Conservation (phyloP, 1,140 invertebrate species). For the Caenorhabditis remanei region DNA sequence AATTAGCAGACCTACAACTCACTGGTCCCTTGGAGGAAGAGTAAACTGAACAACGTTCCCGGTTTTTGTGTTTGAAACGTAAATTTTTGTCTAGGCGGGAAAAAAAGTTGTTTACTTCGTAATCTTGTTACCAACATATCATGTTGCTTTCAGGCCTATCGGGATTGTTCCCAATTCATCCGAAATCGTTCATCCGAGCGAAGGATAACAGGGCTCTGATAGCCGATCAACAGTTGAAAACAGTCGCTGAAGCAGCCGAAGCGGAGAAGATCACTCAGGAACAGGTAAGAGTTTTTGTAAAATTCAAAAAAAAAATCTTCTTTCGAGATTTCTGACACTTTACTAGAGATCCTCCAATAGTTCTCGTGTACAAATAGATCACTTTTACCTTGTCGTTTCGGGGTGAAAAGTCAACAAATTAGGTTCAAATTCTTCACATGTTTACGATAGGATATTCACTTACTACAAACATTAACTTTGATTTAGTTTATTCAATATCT, state of each 20-base stretch:
- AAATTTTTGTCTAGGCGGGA: too few species aligned
- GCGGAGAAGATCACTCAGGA: slow-evolving; percentile 3
- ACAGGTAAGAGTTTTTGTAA: neutral
- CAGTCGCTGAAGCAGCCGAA: slow-evolving; percentile 15
- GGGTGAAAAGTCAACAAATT: slow-evolving; percentile 45
- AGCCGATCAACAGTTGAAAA: slow-evolving; percentile 40
- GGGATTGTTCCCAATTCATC: slow-evolving; percentile 75
- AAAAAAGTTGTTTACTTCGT: slow-evolving; percentile 7
- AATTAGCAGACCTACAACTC: too few species aligned
- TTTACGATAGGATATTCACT: slow-evolving; percentile 25
- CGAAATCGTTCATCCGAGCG: slow-evolving; percentile 75
- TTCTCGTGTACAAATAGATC: slow-evolving; percentile 32
- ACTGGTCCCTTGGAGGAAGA: too few species aligned
- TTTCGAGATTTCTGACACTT: slow-evolving; percentile 3
- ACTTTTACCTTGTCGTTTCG: slow-evolving; percentile 22
- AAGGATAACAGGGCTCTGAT: slow-evolving; percentile 63
- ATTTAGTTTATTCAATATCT: neutral
- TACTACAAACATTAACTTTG: neutral
- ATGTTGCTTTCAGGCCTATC: slow-evolving; percentile 70
- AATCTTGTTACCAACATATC: slow-evolving; percentile 32
- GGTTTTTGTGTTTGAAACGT: too few species aligned
- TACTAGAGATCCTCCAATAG: neutral
- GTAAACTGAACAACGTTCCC: too few species aligned
- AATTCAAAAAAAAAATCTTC: neutral
- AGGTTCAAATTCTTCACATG: slow-evolving; percentile 44